Evolutionary conservation across 2,888 invertebrate genomes (phyloP).

Genomic region (Agriopis marginaria): DNA sequence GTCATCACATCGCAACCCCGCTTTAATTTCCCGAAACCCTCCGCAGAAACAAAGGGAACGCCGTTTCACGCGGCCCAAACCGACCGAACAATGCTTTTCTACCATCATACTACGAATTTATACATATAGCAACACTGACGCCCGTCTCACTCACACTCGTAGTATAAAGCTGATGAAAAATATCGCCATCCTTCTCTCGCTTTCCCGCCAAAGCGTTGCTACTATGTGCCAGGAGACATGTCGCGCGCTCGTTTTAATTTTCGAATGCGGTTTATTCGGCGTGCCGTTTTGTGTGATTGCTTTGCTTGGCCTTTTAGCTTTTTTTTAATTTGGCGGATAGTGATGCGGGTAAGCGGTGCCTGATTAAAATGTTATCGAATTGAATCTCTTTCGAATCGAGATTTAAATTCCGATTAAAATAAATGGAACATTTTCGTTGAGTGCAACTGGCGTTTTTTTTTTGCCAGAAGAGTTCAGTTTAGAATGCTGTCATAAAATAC

Average conservation of each 20-base stretch:
- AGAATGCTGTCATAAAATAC: too few relatives aligned
- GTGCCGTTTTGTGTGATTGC: constrained; percentile 70
- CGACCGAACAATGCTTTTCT: constrained; percentile 78
- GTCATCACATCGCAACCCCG: constrained; percentile 75
- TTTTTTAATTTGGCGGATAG: constrained; percentile 48
- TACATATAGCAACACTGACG: constrained; percentile 67
- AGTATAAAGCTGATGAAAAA: constrained; percentile 12
- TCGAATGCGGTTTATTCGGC: constrained; percentile 80
- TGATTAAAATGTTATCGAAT: constrained; percentile 36
- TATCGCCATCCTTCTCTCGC: constrained; percentile 33
- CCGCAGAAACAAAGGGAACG: constrained; percentile 75
- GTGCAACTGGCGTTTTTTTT: too few relatives aligned
- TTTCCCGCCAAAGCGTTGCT: constrained; percentile 66
- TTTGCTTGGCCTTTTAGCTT: constrained; percentile 57
- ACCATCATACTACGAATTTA: constrained; percentile 69
- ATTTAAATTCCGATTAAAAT: constrained; percentile 18
- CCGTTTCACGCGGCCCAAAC: constrained; percentile 84
- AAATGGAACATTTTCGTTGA: background rate
- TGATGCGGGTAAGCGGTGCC: constrained; percentile 40
- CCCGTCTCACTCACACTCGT: constrained; percentile 63
- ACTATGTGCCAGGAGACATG: constrained; percentile 66
- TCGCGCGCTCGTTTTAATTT: constrained; percentile 81
- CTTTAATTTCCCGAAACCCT: constrained; percentile 84
- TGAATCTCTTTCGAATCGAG: constrained; percentile 13
- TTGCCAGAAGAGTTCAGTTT: too few relatives aligned